Evolutionary conservation across 2,113 vertebrate species (phyloP).

Genomic region (Cololabis saira): DNA sequence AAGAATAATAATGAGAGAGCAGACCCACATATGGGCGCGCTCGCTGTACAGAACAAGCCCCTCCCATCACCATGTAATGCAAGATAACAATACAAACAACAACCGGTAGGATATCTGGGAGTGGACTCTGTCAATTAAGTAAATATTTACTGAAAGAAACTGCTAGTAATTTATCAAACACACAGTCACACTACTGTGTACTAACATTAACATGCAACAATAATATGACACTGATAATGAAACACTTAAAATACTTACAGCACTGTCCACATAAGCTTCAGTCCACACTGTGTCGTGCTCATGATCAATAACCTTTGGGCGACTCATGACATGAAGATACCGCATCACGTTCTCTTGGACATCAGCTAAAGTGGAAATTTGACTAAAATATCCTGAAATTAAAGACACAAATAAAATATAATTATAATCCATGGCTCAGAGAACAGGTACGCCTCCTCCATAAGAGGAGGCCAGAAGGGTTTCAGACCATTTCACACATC

Average conservation of each 20-base stretch:
- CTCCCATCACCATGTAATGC: not conserved
- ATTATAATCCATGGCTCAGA: not conserved
- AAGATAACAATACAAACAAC: not conserved
- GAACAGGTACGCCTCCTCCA: too few relatives aligned
- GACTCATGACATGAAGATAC: constrained; percentile 96
- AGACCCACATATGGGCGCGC: constrained; percentile 30
- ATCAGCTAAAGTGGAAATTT: constrained; percentile 96
- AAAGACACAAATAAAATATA: constrained; percentile 24
- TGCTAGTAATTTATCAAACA: not conserved
- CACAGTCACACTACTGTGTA: not conserved
- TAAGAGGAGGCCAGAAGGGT: too few relatives aligned
- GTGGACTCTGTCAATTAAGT: too few relatives aligned
- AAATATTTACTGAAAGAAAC: too few relatives aligned
- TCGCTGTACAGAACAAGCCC: constrained; percentile 14
- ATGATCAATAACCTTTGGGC: constrained; percentile 97
- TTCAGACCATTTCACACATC: too few relatives aligned
- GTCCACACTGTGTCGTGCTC: constrained; percentile 98
- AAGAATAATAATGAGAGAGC: constrained; percentile 61
- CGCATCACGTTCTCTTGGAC: constrained; percentile 99
- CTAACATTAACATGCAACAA: not conserved
- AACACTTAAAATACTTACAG: constrained; percentile 84
- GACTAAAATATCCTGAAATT: constrained; percentile 92
- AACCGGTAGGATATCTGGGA: not conserved
- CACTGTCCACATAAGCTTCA: constrained; percentile 95
- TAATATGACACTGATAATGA: not conserved